Evolutionary conservation across 2,113 vertebrate genomes (phyloP).

Genomic region (Tursiops truncatus): DNA sequence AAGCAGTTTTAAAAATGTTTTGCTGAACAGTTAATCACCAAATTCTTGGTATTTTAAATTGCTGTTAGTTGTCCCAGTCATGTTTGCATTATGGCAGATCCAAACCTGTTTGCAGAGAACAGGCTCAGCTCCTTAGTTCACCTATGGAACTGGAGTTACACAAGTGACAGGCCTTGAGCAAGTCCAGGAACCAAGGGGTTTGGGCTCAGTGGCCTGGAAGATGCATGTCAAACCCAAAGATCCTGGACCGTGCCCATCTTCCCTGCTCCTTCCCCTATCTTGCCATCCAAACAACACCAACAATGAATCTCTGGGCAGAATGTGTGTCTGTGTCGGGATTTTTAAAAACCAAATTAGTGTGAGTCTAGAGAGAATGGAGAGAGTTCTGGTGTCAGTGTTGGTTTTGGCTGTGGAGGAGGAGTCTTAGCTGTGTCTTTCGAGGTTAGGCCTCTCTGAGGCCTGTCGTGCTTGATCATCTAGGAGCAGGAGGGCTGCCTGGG

Average conservation of each 20-base stretch:
- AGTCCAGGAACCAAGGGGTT: background rate
- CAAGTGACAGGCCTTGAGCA: background rate
- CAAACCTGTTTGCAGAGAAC: background rate
- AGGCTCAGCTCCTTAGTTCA: background rate
- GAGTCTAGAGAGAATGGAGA: background rate
- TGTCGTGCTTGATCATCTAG: accelerated
- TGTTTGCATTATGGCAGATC: background rate
- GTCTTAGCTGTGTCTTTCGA: background rate
- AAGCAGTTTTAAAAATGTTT: background rate
- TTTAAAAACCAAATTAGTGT: background rate
- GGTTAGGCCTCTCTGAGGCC: background rate
- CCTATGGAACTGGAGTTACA: background rate
- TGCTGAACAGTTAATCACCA: background rate
- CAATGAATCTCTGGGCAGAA: background rate
- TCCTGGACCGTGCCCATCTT: background rate
- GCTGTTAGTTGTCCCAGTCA: background rate
- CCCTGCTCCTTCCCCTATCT: no score
- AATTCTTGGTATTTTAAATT: background rate
- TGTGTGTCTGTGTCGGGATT: background rate
- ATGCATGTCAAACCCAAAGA: background rate
- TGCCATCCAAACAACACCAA: background rate
- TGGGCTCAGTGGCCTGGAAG: background rate
- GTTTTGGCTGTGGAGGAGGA: background rate
- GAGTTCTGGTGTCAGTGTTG: background rate
- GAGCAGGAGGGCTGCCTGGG: background rate